Base-by-base conservation (phyloP, 2,797 vertebrate species). In the Percopsis omiscomaycus region DNA sequence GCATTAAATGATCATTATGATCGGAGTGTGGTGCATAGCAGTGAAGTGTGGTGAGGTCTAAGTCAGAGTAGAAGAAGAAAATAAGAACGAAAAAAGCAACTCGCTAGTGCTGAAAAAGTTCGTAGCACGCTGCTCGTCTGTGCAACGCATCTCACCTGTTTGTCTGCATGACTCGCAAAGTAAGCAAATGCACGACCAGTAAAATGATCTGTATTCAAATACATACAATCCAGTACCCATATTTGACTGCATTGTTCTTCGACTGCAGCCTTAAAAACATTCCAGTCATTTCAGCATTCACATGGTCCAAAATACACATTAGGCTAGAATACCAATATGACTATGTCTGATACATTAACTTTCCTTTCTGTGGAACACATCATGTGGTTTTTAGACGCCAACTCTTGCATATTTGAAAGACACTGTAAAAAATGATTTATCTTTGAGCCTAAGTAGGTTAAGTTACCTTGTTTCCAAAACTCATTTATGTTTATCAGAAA, bases 281-380 rank as follows among this genome's bases (percentile, higher is more conserved):
- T 86, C 77, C 59, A 61, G 8, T 68, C 71, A 67, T 82, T 79
- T 78, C 63, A 1, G 10, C 13, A 14, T 63, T 70, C 54, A 50
- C 59, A 62, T 52, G 69, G 59, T 82, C 82, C 83, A 84, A 59
- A 59, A 75, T 30, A 79, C 71, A 80, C 80, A 82, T 53, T 0
- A 29, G 61, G 67, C 55, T 0, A 29, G 61, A 69, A 79, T 69
- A 68, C 66, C 78, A 44, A 28, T 10, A 22, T 71, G 68, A 83
- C 70, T 74, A 63, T 27, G 27, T 12, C 57, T 75, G 59, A 61
- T 59, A 56, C 64, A 22, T 72, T 65, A 53, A 55, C 65, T 78
- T 78, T 83, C 69, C 27, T 54, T 76, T 74, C 78, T 64, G 45
- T 55, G 13, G 42, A 37, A 46, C 48, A 45, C 53, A 37, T 56